phyloP scores from a whole-genome alignment of 2,113 vertebrate species.

The Pachyramphus minor region DNA sequence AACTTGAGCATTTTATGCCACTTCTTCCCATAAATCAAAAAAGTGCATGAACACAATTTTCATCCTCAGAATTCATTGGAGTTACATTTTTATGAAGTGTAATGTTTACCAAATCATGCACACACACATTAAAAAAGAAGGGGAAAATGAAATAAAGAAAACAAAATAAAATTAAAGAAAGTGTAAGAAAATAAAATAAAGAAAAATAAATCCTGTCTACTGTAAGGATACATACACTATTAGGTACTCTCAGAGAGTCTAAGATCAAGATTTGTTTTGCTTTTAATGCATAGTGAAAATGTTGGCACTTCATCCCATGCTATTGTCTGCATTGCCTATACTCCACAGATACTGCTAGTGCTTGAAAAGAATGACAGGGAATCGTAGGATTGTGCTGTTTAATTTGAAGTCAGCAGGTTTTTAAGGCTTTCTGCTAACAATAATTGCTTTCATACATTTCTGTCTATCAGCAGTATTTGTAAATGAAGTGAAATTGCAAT shows the following conservation, averaged over 20 bases:
- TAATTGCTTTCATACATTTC: slow-evolving; percentile 88
- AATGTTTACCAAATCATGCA: slow-evolving; percentile 22
- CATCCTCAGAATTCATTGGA: not conserved
- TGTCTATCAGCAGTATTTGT: slow-evolving; percentile 91
- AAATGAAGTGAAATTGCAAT: slow-evolving; percentile 77
- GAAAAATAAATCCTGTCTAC: not conserved
- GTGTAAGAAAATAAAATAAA: not conserved
- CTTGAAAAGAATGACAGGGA: slow-evolving; percentile 69
- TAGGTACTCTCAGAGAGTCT: slow-evolving; percentile 20
- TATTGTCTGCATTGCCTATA: slow-evolving; percentile 60
- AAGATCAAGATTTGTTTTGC: slow-evolving; percentile 35
- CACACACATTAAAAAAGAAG: not conserved
- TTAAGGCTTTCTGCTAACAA: slow-evolving; percentile 96
- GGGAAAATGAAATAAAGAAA: not conserved
- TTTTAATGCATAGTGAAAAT: slow-evolving; percentile 37
- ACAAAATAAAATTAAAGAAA: not conserved
- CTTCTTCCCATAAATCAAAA: slow-evolving; percentile 39
- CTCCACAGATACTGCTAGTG: slow-evolving; percentile 63
- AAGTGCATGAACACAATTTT: slow-evolving; percentile 44
- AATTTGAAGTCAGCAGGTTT: slow-evolving; percentile 95
- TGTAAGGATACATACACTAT: not conserved
- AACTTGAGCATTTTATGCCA: slow-evolving; percentile 36
- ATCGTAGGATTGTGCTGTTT: slow-evolving; percentile 78
- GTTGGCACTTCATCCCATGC: slow-evolving; percentile 46
- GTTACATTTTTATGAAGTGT: slow-evolving; percentile 41